Evolutionary conservation across 1,140 invertebrate species (phyloP).

Genomic region (Solenopsis fugax): DNA sequence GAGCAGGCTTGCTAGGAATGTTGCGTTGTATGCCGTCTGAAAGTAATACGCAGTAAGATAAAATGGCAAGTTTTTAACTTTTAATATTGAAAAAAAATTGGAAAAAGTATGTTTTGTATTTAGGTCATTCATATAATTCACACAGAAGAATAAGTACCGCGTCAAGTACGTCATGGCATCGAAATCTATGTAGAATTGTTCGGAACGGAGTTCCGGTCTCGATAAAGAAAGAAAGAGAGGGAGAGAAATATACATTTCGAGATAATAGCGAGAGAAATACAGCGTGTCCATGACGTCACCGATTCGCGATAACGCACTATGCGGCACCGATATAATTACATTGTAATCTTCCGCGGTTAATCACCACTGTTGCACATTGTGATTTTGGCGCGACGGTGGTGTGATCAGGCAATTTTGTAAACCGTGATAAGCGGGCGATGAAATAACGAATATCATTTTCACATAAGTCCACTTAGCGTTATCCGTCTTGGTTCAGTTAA

Average conservation of each 20-base stretch:
- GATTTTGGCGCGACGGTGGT: constrained; percentile 18
- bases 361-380: background rate
- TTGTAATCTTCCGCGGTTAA: constrained; percentile 42
- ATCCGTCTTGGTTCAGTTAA: background rate
- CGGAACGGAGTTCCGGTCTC: background rate
- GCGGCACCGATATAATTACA: constrained; percentile 17
- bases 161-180: background rate
- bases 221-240: background rate
- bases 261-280: constrained; percentile 47
- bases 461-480: background rate
- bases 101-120: background rate
- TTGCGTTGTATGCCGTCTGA: background rate
- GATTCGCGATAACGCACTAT: constrained; percentile 4
- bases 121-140: background rate
- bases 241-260: background rate
- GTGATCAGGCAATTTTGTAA: constrained; percentile 39
- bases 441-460: constrained; percentile 36
- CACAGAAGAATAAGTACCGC: background rate
- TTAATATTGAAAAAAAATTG: background rate
- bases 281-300: background rate
- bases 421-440: constrained; percentile 10
- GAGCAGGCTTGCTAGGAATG: background rate
- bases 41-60: background rate
- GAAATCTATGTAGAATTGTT: constrained; percentile 3
- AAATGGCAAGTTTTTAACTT: background rate